Evolutionary conservation across 2,888 invertebrate species (phyloP), one percentile per base, ranked within the genome.

Genomic region (Pterobdella sp.): DNA sequence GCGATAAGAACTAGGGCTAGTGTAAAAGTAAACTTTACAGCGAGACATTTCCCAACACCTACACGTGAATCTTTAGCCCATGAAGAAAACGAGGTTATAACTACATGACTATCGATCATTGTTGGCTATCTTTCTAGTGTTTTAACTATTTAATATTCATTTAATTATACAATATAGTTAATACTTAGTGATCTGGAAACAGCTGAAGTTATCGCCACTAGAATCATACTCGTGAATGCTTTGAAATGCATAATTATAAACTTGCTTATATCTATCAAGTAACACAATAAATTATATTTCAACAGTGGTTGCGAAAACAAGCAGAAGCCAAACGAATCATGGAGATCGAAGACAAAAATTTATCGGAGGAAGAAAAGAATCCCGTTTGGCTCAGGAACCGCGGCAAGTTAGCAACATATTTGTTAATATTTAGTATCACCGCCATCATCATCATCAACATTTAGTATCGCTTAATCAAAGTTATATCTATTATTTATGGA

Each of bases 301-400:
- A 7, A 22, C 42, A 88, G 85, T 93, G 91, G 91, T 82, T 92
- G 75, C 86, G 87, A 77, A 92, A 92, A 81, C 89, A 92, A 79
- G 89, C 89, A 1, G 87, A 89, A 79, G 90, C 90, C 14, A 85
- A 90, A 79, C 85, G 89, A 80, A 87, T 87, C 0, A 82, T 84
- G 70, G 91, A 91, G 32, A 89, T 91, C 0, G 88, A 88, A 10
- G 84, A 84, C 76, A 89, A 89, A 80, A 82, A 84, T 75, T 77
- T 84, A 29, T 79, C 79, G 26, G 82, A 82, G 0, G 91, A 92
- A 80, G 92, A 93, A 82, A 89, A 88, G 78, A 90, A 92, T 83
- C 91, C 92, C 0, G 87, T 89, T 75, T 92, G 90, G 89, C 87
- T 92, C 73, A 88, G 90, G 80, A 88, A 88, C 75, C 92, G 92